Evolutionary conservation across 2,797 vertebrate genomes (phyloP).

Genomic region (Xenentodon cancila): DNA sequence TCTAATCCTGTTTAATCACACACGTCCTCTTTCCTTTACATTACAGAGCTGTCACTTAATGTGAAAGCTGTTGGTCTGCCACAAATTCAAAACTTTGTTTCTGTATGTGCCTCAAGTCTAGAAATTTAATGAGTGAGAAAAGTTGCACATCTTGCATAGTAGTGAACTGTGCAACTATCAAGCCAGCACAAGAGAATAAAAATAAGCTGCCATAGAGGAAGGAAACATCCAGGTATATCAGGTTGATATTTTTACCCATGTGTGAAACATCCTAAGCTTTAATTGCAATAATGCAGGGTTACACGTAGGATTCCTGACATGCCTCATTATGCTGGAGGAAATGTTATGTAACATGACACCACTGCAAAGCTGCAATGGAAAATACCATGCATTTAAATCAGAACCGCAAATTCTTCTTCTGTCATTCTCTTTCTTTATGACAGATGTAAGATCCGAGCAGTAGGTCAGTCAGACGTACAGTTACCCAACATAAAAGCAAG

Average conservation of each 20-base stretch:
- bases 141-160: constrained; percentile 31
- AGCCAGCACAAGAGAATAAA: constrained; percentile 51
- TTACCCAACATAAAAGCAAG: not conserved
- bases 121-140: constrained; percentile 61
- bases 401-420: not conserved
- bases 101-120: constrained; percentile 37
- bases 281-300: constrained; percentile 6
- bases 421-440: not conserved
- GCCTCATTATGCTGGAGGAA: constrained; percentile 2
- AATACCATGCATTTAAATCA: constrained; percentile 8
- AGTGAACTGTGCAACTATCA: constrained; percentile 40
- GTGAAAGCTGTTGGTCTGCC: constrained; percentile 18
- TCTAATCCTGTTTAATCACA: not conserved
- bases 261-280: constrained; percentile 14
- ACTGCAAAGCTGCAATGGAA: not conserved
- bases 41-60: constrained; percentile 2
- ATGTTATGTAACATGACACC: constrained; percentile 7
- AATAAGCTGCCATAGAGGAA: constrained; percentile 55
- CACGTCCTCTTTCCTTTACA: constrained; percentile 1
- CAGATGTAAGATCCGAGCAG: not conserved
- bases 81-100: constrained; percentile 24
- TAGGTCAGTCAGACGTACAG: constrained; percentile 1
- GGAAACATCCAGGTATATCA: constrained; percentile 16
- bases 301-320: constrained; percentile 12
- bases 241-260: constrained; percentile 28